Evolutionary conservation across 2,888 invertebrate species (phyloP).

Genomic region (Lordiphosa fenestrarum): DNA sequence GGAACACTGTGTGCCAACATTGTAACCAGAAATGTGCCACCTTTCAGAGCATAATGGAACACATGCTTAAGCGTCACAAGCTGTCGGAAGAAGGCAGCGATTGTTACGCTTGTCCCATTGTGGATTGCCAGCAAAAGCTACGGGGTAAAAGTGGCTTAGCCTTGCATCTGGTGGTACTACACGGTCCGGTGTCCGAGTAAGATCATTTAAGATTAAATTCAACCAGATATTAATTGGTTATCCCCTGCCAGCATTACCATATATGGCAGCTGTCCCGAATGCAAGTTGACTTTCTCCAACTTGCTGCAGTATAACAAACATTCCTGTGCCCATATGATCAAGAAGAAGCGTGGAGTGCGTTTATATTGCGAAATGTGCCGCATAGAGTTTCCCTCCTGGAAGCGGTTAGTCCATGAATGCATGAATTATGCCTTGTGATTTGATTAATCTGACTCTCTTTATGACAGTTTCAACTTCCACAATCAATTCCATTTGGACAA

Average conservation of each 20-base stretch:
- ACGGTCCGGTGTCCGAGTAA: constrained; percentile 70
- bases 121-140: constrained; percentile 44
- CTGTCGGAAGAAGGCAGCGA: background rate
- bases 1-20: constrained; percentile 58
- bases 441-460: background rate
- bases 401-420: constrained; percentile 56
- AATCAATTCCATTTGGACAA: constrained; percentile 78
- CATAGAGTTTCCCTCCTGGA: constrained; percentile 75
- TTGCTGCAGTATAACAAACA: constrained; percentile 77
- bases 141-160: constrained; percentile 55
- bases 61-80: constrained; percentile 45
- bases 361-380: constrained; percentile 70
- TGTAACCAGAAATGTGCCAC: constrained; percentile 48
- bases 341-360: constrained; percentile 53
- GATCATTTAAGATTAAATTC: background rate
- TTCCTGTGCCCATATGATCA: constrained; percentile 71
- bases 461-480: constrained; percentile 76
- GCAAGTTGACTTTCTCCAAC: constrained; percentile 70
- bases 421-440: background rate
- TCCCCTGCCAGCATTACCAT: constrained; percentile 41
- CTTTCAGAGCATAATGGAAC: constrained; percentile 51
- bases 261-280: constrained; percentile 72
- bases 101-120: constrained; percentile 62
- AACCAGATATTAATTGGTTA: fast-evolving
- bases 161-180: constrained; percentile 73